These are phyloP conservation scores for Machimus rusticus DNA, from an alignment of 2,888 invertebrate genomes.

Conservation along the genomic window DNA sequence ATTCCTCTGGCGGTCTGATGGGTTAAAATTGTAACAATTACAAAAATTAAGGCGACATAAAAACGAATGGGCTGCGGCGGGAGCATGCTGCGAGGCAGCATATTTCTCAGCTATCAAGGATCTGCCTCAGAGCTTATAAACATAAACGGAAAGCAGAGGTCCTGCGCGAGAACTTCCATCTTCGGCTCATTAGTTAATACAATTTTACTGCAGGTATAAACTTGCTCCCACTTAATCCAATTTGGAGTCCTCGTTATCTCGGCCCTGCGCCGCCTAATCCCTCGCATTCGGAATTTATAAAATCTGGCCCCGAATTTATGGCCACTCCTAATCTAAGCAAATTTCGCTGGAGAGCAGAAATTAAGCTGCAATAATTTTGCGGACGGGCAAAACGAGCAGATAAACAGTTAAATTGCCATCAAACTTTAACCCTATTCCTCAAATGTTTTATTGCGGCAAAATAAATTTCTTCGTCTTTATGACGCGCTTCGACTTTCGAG, in stretches of 20 bases:
- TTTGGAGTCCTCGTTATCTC: neutral
- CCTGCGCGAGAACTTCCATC: neutral
- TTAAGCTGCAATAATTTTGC: conserved; percentile 28
- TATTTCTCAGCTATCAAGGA: neutral
- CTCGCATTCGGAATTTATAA: conserved; percentile 14
- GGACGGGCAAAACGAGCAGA: conserved; percentile 18
- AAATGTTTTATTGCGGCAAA: conserved; percentile 10
- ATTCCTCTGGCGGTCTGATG: neutral
- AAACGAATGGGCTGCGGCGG: neutral
- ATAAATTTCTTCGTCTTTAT: conserved; percentile 33
- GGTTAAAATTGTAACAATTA: neutral
- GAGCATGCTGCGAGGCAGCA: neutral
- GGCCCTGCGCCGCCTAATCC: neutral
- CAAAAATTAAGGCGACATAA: neutral
- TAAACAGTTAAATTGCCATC: conserved; percentile 27
- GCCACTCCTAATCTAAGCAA: neutral
- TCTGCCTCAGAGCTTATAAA: neutral
- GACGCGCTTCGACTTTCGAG: neutral
- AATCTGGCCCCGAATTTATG: conserved; percentile 7
- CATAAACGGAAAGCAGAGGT: neutral
- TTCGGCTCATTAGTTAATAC: neutral
- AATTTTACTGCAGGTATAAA: conserved; percentile 21
- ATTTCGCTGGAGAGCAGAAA: neutral
- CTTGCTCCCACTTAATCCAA: neutral
- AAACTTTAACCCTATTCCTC: conserved; percentile 31